Evolutionary conservation across 2,797 vertebrate species (phyloP).

Genomic region (Danio kyathit): DNA sequence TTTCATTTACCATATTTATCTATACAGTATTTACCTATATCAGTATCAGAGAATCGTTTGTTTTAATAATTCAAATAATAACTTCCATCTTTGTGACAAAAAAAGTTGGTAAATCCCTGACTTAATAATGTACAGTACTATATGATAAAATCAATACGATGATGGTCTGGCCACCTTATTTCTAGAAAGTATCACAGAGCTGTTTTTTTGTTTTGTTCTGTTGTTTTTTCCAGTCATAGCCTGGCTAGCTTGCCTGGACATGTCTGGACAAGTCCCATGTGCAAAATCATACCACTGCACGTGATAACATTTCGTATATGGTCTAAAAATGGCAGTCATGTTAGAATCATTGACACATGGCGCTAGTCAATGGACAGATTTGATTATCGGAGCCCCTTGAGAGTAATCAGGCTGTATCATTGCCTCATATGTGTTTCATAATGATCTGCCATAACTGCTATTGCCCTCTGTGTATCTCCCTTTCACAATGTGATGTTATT

Average conservation of each 20-base stretch:
- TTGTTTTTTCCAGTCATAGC: background rate
- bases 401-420: slow-evolving; percentile 28
- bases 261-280: background rate
- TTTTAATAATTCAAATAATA: no score
- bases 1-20: no score
- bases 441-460: slow-evolving; percentile 13
- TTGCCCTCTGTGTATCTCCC: background rate
- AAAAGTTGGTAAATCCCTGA: no score
- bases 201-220: background rate
- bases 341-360: background rate
- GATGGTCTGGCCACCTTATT: background rate
- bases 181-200: no score
- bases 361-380: slow-evolving; percentile 2
- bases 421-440: slow-evolving; percentile 19
- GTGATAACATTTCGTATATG: background rate
- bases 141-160: no score
- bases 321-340: background rate
- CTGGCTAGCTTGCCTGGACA: background rate
- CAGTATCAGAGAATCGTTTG: no score
- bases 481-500: slow-evolving; percentile 53
- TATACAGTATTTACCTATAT: no score
- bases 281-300: background rate
- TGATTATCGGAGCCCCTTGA: slow-evolving; percentile 27
- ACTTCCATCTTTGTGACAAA: no score
- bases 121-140: no score